Evolutionary conservation across 2,113 vertebrate genomes (phyloP), one percentile per base, ranked within the genome.

Genomic region (Mormyrus lacerda): DNA sequence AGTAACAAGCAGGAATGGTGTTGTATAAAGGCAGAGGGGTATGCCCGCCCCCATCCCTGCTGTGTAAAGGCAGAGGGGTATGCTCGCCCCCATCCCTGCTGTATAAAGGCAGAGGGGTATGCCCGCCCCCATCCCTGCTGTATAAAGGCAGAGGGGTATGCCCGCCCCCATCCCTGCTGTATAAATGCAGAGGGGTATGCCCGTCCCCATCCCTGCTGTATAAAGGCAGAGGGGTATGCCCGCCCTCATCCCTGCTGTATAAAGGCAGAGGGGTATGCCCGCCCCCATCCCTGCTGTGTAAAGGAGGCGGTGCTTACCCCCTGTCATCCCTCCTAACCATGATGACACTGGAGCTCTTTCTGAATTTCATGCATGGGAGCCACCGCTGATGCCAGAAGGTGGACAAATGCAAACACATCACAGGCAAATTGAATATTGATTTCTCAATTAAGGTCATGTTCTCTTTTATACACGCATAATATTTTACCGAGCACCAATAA

Each of bases 361-460:
- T 58, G 89, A 50, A 61, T 76, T 47, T 51, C 50, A 55, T 42
- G 39, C 17, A 19, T 3, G 39, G 76, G 15, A 79, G 86, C 73
- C n/a, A 3, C 69, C 24, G 69, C 51, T n/a, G 50, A 44, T 27
- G 21, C 53, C 42, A 73, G 8, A 35, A 90, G 45, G 39, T 42
- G 85, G 31, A 87, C 50, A 47, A 92, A 92, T 90, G 89, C 85
- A 87, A 73, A 92, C 92, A 91, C 91, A 92, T 92, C 90, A 90
- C 94, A 91, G 92, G 92, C 94, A 95, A 94, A 96, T 95, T 92
- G 93, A 93, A 88, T 95, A 95, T 94, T 93, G 94, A 96, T 95
- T 94, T 95, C 93, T 93, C 95, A 94, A 93, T 95, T 94, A 95
- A 93, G 88, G 91, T 91, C 91, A 87, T 90, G 90, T 91, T 88